Evolutionary conservation across 37 sponge, comb jelly and placozoan genomes (phyloP).

Genomic region (Aplysina aerophoba): DNA sequence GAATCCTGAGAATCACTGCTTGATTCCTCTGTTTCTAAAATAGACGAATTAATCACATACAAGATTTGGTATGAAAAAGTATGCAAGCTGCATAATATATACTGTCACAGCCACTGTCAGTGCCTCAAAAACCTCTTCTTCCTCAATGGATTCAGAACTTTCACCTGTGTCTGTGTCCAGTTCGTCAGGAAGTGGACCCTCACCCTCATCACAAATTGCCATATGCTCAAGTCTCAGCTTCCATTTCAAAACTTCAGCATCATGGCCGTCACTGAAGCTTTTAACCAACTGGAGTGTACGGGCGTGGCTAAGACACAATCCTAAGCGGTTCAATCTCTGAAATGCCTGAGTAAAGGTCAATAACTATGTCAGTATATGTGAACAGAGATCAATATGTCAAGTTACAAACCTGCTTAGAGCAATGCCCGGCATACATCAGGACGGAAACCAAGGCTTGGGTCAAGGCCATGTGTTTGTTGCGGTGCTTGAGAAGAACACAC

Average conservation of each 20-base stretch:
- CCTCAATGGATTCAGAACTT: no score
- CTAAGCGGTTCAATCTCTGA: conserved; percentile 23
- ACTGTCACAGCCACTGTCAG: no score
- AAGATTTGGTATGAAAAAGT: no score
- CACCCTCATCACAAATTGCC: no score
- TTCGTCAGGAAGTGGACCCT: no score
- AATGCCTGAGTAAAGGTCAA: conserved; percentile 15
- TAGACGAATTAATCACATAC: no score
- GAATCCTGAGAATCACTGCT: no score
- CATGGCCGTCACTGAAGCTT: neutral
- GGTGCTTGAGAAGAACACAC: conserved; percentile 23
- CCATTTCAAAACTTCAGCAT: conserved; percentile 12
- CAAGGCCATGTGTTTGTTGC: conserved; percentile 13
- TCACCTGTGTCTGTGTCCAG: no score
- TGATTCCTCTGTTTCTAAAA: no score
- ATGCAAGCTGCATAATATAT: no score
- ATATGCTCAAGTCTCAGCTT: neutral
- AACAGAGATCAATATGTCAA: neutral
- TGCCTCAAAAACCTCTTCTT: no score
- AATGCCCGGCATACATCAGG: conserved; percentile 43
- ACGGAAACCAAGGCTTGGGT: conserved; percentile 25
- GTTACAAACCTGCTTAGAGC: conserved; percentile 26
- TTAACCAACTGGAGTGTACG: neutral
- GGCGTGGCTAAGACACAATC: conserved; percentile 17
- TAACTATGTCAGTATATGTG: no score